Evolutionary conservation across 2,797 vertebrate genomes (phyloP), one percentile per base, ranked within the genome.

Genomic region (Columba guinea): DNA sequence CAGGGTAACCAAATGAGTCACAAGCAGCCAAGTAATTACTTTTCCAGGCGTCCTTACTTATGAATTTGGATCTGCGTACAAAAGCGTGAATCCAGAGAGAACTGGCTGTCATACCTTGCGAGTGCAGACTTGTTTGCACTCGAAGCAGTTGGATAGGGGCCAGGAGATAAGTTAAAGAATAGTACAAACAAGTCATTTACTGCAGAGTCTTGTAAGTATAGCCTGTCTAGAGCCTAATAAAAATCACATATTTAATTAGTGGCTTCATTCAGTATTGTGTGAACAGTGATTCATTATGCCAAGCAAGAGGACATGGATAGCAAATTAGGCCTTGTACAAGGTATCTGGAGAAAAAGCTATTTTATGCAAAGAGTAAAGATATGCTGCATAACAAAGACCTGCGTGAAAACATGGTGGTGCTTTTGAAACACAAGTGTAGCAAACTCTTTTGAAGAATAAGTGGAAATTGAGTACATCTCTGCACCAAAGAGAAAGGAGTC

Each of bases 211-310:
- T 56, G n/a, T 95, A 96, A 96, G 94, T 95, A 93, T 70, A 95
- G 77, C 82, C 65, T 95, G 96, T 93, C 94, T 93, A 68, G 77
- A 92, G 84, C 22, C 80, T 90, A 84, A 95, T 91, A 90, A 94
- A 94, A 92, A 84, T 71, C 78, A 88, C 62, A 44, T 73, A 32
- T 94, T 95, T 96, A 96, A 97, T 97, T 97, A 97, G 82, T 52
- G 52, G 91, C 74, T 96, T 97, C 87, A 85, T 97, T 96, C 94
- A 96, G 77, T 79, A 69, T 85, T 92, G 79, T 90, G 92, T 92
- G 93, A 95, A 90, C 65, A 82, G 74, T 94, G 94, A 95, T 90
- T 96, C 91, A 77, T 56, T 92, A 51, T 48, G 60, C 87, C 89
- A 87, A 92, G 87, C 27, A 60, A 92, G 84, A 89, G 56, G 80